Conservation (phyloP, 2,797 vertebrate genomes). For the Pipistrellus kuhlii region DNA sequence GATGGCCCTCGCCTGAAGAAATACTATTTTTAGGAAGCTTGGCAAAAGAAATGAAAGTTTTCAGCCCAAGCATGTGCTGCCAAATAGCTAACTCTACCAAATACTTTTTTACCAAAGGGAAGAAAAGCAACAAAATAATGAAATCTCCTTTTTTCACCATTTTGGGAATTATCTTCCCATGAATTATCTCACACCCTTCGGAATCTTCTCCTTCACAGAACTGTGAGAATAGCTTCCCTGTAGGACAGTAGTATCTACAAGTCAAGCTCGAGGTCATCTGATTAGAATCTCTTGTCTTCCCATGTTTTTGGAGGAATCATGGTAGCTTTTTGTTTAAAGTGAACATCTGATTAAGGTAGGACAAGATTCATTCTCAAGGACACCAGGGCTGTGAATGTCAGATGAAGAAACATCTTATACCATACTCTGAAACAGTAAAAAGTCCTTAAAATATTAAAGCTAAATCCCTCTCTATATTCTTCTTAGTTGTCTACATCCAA, state of each 20-base stretch:
- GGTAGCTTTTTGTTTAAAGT: neutral
- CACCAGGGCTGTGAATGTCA: neutral
- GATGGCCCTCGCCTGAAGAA: slow-evolving; percentile 65
- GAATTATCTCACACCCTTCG: neutral
- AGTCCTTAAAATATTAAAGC: slow-evolving; percentile 26
- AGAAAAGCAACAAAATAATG: slow-evolving; percentile 37
- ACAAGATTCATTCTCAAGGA: neutral
- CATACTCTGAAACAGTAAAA: neutral
- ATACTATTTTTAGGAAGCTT: slow-evolving; percentile 76
- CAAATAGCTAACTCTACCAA: slow-evolving; percentile 66
- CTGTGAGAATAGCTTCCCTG: neutral
- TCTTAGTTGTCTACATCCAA: neutral
- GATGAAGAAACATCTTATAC: neutral
- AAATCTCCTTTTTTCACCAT: slow-evolving; percentile 59
- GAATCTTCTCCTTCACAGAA: slow-evolving; percentile 27
- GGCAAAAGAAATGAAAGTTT: slow-evolving; percentile 68
- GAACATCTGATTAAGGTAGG: neutral
- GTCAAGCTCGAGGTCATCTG: neutral
- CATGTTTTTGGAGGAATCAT: neutral
- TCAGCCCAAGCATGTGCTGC: slow-evolving; percentile 53
- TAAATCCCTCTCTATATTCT: neutral
- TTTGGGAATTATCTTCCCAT: slow-evolving; percentile 36
- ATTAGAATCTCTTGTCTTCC: slow-evolving; percentile 3
- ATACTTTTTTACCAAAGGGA: slow-evolving; percentile 66
- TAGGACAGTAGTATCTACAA: neutral